Percentiles rank a stretch among this genome's conserved stretches.
Conservation (phyloP, 1,140 invertebrate species). For the Probaryconus sp. region DNA sequence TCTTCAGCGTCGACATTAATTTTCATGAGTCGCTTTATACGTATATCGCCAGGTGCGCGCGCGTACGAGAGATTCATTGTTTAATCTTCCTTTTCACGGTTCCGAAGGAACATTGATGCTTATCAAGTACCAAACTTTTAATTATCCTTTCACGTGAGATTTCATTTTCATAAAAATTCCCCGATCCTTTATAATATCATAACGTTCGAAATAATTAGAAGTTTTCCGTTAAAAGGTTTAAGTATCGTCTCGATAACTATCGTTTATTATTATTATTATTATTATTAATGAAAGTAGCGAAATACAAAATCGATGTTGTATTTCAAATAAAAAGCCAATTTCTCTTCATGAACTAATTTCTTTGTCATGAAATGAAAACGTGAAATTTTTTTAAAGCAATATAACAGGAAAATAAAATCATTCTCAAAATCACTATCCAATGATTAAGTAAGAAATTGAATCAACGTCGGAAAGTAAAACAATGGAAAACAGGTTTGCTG, state of each 20-base stretch:
- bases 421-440: too few species aligned
- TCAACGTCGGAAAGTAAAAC: conserved; percentile 11
- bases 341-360: too few species aligned
- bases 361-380: too few species aligned
- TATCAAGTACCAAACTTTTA: conserved; percentile 64
- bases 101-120: conserved; percentile 21
- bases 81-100: conserved; percentile 33
- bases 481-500: conserved; percentile 9
- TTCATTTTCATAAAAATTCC: conserved; percentile 65
- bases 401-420: too few species aligned
- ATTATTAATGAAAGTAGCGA: too few species aligned
- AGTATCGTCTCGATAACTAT: too few species aligned
- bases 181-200: neutral
- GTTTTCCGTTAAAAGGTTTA: too few species aligned
- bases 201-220: conserved; percentile 7
- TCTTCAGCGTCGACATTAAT: conserved; percentile 49
- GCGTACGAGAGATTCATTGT: conserved; percentile 49
- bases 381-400: too few species aligned
- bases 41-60: conserved; percentile 27
- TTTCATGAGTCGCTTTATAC: conserved; percentile 22
- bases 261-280: too few species aligned
- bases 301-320: too few species aligned
- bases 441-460: too few species aligned
- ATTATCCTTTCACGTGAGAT: conserved; percentile 63
- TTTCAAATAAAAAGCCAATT: too few species aligned